These are phyloP conservation scores for Scaptomyza flava DNA, from an alignment of 2,888 invertebrate species.

Conservation along the genomic window DNA sequence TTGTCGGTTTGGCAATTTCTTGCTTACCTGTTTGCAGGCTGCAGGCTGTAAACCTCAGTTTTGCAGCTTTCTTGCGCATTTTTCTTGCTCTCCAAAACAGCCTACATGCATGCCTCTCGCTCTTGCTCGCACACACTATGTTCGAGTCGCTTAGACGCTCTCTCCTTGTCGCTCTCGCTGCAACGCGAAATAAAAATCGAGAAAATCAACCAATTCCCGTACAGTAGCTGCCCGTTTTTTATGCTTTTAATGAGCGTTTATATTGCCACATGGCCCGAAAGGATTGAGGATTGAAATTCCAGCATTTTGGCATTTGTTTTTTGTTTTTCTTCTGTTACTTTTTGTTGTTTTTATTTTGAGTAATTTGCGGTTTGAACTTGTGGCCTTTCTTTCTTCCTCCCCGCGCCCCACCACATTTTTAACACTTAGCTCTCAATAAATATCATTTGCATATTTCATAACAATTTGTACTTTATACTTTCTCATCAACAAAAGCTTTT, in stretches of 20 bases:
- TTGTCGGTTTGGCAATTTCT: conserved; percentile 48
- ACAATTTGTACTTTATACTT: conserved; percentile 13
- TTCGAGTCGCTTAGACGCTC: conserved; percentile 11
- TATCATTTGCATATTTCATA: conserved; percentile 25
- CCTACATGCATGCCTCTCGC: conserved; percentile 10
- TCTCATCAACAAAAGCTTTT: conserved; percentile 28
- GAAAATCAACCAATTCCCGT: conserved; percentile 77
- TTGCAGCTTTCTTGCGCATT: conserved; percentile 68
- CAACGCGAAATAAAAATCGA: conserved; percentile 69
- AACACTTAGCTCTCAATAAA: background rate
- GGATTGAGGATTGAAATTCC: conserved; percentile 37
- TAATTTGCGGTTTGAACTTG: conserved; percentile 40
- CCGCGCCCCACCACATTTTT: background rate
- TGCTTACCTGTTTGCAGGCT: conserved; percentile 73
- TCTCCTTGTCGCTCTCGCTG: conserved; percentile 9
- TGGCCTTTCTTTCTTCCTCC: background rate
- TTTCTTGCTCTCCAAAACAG: conserved; percentile 40
- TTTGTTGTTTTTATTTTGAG: conserved; percentile 21
- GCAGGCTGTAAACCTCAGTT: conserved; percentile 53
- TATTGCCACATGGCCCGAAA: conserved; percentile 56
- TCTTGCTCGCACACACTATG: conserved; percentile 5
- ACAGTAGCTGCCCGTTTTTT: conserved; percentile 76
- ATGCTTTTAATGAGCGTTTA: conserved; percentile 81
- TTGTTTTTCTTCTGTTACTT: conserved; percentile 6
- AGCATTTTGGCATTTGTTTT: conserved; percentile 25